A percentile compares a stretch with the other conserved stretches of the same genome.
Conservation (phyloP, 2,888 invertebrate species). For the Stenurella melanura region DNA sequence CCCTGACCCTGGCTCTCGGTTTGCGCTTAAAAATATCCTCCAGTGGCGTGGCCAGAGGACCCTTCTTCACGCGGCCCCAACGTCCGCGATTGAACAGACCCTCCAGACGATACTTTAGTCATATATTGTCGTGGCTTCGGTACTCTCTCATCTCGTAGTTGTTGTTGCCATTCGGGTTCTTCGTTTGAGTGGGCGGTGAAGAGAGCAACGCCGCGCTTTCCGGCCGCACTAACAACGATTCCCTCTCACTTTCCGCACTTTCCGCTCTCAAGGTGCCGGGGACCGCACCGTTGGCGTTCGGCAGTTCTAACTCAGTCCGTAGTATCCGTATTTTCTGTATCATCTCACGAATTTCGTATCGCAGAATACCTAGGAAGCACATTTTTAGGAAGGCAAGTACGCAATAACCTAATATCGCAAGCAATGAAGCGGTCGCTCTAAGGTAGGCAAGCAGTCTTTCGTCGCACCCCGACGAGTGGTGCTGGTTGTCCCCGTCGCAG, state of each 20-base stretch:
- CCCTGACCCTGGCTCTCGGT: slow-evolving; percentile 69
- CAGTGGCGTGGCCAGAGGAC: slow-evolving; percentile 73
- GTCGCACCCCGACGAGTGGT: slow-evolving; percentile 80
- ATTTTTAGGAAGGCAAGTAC: slow-evolving; percentile 92
- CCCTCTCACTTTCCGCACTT: slow-evolving; percentile 77
- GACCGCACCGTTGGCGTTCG: slow-evolving; percentile 78
- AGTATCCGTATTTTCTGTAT: slow-evolving; percentile 91
- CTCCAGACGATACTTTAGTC: slow-evolving; percentile 86
- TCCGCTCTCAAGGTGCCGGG: slow-evolving; percentile 73
- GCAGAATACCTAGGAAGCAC: slow-evolving; percentile 83
- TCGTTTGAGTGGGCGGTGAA: slow-evolving; percentile 70
- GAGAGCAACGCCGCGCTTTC: slow-evolving; percentile 73
- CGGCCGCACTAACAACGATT: slow-evolving; percentile 77
- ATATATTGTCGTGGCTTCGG: slow-evolving; percentile 78
- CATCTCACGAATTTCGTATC: slow-evolving; percentile 93
- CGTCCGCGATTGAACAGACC: slow-evolving; percentile 79
- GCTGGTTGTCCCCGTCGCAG: slow-evolving; percentile 56
- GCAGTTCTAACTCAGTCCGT: slow-evolving; percentile 78
- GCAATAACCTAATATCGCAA: slow-evolving; percentile 88
- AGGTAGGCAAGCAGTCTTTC: slow-evolving; percentile 85
- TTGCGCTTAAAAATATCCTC: slow-evolving; percentile 73
- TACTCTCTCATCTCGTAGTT: slow-evolving; percentile 88
- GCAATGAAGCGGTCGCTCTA: slow-evolving; percentile 85
- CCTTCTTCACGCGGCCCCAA: slow-evolving; percentile 73
- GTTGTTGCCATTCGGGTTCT: slow-evolving; percentile 85